Conservation (phyloP, 30 jellyfish, hydroid and myxozoan species). For the Cassiopea xamachana region DNA sequence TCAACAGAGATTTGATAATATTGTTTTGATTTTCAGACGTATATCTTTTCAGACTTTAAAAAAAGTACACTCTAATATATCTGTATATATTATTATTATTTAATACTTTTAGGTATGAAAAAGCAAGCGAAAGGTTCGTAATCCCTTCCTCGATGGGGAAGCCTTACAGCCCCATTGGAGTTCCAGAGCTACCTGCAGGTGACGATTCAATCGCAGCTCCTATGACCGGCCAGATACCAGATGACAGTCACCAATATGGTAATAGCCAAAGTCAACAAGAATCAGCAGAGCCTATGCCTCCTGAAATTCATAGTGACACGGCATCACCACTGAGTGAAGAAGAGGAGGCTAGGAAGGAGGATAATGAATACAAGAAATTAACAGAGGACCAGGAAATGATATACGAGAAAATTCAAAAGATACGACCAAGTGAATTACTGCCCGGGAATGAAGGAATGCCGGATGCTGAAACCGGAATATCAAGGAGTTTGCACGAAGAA, state of each 20-base stretch:
- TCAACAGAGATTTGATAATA: no score
- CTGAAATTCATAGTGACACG: constrained; percentile 90
- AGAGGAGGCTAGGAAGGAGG: constrained; percentile 94
- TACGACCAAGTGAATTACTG: constrained; percentile 77
- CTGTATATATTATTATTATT: neutral
- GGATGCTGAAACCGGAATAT: constrained; percentile 29
- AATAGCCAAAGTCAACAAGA: constrained; percentile 33
- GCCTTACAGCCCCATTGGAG: constrained; percentile 67
- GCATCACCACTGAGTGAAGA: constrained; percentile 84
- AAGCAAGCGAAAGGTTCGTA: constrained; percentile 50
- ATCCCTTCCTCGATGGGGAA: constrained; percentile 38
- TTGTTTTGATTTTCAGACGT: no score
- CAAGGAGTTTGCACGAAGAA: constrained; percentile 29
- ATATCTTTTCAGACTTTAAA: no score
- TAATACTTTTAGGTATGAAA: constrained; percentile 16
- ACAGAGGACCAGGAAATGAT: constrained; percentile 79
- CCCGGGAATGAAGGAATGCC: constrained; percentile 50
- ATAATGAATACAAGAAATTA: constrained; percentile 77
- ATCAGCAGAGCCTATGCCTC: constrained; percentile 32
- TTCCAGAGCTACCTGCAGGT: constrained; percentile 69
- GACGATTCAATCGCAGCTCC: constrained; percentile 70
- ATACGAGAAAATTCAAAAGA: constrained; percentile 68
- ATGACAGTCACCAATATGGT: constrained; percentile 36
- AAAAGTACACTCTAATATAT: no score
- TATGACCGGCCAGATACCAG: constrained; percentile 50